Base-by-base conservation (phyloP, 2,888 invertebrate species). In the Drosophila testacea region DNA sequence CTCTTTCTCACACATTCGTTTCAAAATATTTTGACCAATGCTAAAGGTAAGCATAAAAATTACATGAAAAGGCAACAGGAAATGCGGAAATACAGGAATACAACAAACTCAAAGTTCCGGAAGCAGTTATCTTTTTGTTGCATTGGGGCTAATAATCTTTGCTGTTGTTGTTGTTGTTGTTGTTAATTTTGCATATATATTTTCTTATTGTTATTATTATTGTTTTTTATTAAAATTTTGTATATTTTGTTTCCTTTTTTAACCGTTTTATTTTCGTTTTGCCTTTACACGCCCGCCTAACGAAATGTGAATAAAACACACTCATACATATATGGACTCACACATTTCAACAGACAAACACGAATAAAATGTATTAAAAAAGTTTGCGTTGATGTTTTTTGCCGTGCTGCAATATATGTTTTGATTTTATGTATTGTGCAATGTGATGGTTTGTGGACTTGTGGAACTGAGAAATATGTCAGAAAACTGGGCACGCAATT, bases 281-380 rank as follows among this genome's bases (percentile, higher is more conserved):
- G 61, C 6, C 22, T 38, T 51, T 34, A 48, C 39, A 52, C 48
- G 46, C 38, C 70, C 47, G 46, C 36, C 34, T 42, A 56, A 66
- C 66, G 57, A 65, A 76, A 74, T 62, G 56, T 79, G 70, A 70
- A 73, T 78, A 78, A 78, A 73, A 52, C 47, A 51, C 34, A 68
- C 52, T 52, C 36, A 51, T 16, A 39, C 13, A 57, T 6, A 16
- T 11, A 44, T n/a, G n/a, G n/a, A n/a, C 13, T 59, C 6, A 16
- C n/a, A 51, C 27, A 30, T 41, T 38, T 6, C 11, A 52, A 32
- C 59, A 11, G 44, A 9, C 36, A 61, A 42, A 51, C 10, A 34
- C 28, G 62, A 78, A 63, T 78, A 54, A 77, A 74, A 74, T 79
- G 69, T 72, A 72, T 76, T 72, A 76, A 79, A 77, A 73, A 78